Evolutionary conservation across 1,140 invertebrate genomes (phyloP).

Genomic region (Drosophila suzukii): DNA sequence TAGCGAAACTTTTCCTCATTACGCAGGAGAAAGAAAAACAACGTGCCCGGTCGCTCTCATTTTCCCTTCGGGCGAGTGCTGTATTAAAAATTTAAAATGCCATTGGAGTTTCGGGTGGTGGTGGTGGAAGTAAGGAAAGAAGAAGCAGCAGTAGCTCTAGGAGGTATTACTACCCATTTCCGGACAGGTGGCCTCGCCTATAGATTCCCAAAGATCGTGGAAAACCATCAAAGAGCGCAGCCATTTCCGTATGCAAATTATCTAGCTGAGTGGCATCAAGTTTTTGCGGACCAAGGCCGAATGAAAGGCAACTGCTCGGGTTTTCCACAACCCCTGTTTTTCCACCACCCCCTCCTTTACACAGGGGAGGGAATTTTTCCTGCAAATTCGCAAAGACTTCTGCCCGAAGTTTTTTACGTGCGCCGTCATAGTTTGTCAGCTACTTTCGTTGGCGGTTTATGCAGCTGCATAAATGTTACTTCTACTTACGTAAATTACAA

Average conservation of each 20-base stretch:
- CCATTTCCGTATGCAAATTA: conserved; percentile 50
- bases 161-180: conserved; percentile 15
- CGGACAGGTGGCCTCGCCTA: conserved; percentile 27
- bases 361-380: conserved; percentile 31
- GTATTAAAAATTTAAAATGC: conserved; percentile 55
- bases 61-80: conserved; percentile 41
- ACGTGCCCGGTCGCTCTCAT: conserved; percentile 19
- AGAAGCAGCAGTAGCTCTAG: background rate
- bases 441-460: conserved; percentile 75
- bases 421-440: conserved; percentile 80
- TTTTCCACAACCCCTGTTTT: too few species aligned
- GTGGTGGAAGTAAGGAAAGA: too few species aligned
- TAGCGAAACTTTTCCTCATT: conserved; percentile 57
- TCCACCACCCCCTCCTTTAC: conserved; percentile 5
- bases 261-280: conserved; percentile 40
- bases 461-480: conserved; percentile 82
- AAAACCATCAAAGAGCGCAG: conserved; percentile 36
- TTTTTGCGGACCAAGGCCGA: conserved; percentile 39
- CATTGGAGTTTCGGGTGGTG: conserved; percentile 14
- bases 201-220: conserved; percentile 45
- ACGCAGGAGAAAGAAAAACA: conserved; percentile 46
- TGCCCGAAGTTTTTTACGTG: conserved; percentile 73
- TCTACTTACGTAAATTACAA: conserved; percentile 83
- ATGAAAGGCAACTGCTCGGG: conserved; percentile 5
- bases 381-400: conserved; percentile 75